Evolutionary conservation across 1,140 invertebrate genomes (phyloP).

Genomic region (Macrocentrus cingulum): DNA sequence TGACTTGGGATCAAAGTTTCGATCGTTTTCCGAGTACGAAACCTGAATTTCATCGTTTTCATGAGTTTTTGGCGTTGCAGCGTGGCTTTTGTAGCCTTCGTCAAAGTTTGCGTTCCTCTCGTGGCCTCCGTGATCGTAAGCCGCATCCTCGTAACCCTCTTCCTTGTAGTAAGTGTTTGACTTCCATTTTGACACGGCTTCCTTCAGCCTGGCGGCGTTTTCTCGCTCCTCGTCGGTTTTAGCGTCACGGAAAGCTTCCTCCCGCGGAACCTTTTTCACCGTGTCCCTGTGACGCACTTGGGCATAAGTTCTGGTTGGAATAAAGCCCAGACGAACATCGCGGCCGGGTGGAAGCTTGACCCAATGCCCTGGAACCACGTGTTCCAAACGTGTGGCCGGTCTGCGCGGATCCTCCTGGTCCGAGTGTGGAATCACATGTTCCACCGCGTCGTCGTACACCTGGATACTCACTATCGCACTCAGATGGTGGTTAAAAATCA

Average conservation of each 20-base stretch:
- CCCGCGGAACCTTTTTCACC: slow-evolving; percentile 63
- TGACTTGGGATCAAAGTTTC: slow-evolving; percentile 37
- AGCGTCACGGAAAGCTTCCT: slow-evolving; percentile 61
- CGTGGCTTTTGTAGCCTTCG: slow-evolving; percentile 50
- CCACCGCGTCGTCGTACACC: slow-evolving; percentile 16
- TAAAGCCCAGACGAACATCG: slow-evolving; percentile 60
- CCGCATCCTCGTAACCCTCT: slow-evolving; percentile 77
- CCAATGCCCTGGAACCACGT: slow-evolving; percentile 57
- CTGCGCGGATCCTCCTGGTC: slow-evolving; percentile 54
- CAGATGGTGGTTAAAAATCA: slow-evolving; percentile 6
- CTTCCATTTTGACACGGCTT: slow-evolving; percentile 71
- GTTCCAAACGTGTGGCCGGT: slow-evolving; percentile 58
- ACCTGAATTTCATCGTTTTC: not conserved
- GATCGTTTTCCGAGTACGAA: slow-evolving; percentile 30
- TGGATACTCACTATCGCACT: not conserved
- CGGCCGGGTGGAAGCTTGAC: slow-evolving; percentile 50
- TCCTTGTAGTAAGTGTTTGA: slow-evolving; percentile 74
- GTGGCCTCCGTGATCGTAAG: slow-evolving; percentile 75
- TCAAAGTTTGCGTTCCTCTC: slow-evolving; percentile 65
- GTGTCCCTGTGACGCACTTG: slow-evolving; percentile 68
- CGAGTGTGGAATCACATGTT: slow-evolving; percentile 46
- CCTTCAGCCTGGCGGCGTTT: slow-evolving; percentile 65
- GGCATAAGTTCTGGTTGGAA: slow-evolving; percentile 68
- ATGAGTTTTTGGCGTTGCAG: not conserved
- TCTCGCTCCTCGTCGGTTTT: slow-evolving; percentile 62